Evolutionary conservation across 1,140 invertebrate species (phyloP).

Genomic region (Phymastichus coffea): DNA sequence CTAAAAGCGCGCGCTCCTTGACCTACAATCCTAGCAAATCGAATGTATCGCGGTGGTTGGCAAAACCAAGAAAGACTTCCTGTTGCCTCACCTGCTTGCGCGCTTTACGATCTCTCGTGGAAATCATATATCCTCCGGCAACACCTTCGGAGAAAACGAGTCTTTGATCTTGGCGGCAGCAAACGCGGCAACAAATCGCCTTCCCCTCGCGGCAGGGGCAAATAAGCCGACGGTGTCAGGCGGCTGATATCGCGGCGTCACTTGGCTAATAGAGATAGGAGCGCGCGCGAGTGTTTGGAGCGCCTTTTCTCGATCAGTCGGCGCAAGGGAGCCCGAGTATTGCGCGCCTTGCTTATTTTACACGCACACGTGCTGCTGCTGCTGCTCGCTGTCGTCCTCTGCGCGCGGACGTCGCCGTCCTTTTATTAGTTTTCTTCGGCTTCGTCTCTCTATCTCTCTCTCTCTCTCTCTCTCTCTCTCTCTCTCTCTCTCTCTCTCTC

Average conservation of each 20-base stretch:
- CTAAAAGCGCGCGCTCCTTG: not conserved
- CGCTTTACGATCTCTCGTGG: no score
- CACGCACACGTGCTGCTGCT: no score
- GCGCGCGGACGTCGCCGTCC: no score
- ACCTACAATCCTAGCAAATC: no score
- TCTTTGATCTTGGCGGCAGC: conserved; percentile 43
- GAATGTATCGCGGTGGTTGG: no score
- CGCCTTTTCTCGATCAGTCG: conserved; percentile 8
- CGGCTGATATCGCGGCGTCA: conserved; percentile 44
- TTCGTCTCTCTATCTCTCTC: not conserved
- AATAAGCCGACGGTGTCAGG: conserved; percentile 46
- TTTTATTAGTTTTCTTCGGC: no score
- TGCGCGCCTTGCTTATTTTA: no score
- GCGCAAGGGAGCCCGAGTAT: no score
- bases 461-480: not conserved
- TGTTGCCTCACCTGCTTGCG: no score
- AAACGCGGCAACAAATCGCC: conserved; percentile 49
- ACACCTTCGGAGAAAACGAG: not conserved
- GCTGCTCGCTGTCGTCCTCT: no score
- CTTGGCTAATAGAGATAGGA: conserved; percentile 55
- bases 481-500: conserved; percentile 8
- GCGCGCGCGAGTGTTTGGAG: conserved; percentile 47
- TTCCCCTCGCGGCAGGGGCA: conserved; percentile 31
- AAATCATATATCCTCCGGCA: no score
- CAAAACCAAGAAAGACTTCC: no score